Evolutionary conservation across 2,797 vertebrate species (phyloP).

Genomic region (Botia almorhae): DNA sequence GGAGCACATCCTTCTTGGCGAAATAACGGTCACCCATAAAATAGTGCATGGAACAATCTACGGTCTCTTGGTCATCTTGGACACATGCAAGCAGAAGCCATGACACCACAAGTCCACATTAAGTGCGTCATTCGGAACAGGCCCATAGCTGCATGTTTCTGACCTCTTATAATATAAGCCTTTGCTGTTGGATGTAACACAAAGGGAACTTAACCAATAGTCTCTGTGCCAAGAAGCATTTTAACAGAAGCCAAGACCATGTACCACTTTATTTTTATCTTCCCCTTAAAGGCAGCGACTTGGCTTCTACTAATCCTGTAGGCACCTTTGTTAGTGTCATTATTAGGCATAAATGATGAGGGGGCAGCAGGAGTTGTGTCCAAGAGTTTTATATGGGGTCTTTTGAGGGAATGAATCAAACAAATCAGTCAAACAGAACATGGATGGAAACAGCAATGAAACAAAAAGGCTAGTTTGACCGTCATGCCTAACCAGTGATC

Average conservation of each 20-base stretch:
- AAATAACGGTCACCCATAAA: not conserved
- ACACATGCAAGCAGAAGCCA: not conserved
- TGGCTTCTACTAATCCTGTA: slow-evolving; percentile 63
- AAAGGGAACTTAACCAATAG: not conserved
- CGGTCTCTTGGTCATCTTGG: not conserved
- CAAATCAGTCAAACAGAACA: slow-evolving; percentile 47
- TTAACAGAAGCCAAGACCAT: slow-evolving; percentile 62
- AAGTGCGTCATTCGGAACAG: not conserved
- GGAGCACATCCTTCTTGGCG: not conserved
- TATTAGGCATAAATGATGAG: slow-evolving; percentile 66
- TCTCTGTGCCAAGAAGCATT: slow-evolving; percentile 22
- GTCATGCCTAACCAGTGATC: slow-evolving; percentile 24
- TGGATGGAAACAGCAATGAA: not conserved
- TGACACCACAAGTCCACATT: not conserved
- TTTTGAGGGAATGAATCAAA: slow-evolving; percentile 59
- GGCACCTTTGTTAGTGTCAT: slow-evolving; percentile 65
- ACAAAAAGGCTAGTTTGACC: slow-evolving; percentile 10
- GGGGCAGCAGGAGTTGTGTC: not conserved
- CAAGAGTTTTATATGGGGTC: not conserved
- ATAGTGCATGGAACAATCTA: not conserved
- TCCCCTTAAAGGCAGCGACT: slow-evolving; percentile 59
- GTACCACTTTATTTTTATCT: slow-evolving; percentile 60
- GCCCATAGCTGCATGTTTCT: not conserved
- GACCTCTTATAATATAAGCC: slow-evolving; percentile 2
- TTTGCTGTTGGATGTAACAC: not conserved